phyloP scores from a whole-genome alignment of 2,113 vertebrate genomes.

The Coturnix japonica region DNA sequence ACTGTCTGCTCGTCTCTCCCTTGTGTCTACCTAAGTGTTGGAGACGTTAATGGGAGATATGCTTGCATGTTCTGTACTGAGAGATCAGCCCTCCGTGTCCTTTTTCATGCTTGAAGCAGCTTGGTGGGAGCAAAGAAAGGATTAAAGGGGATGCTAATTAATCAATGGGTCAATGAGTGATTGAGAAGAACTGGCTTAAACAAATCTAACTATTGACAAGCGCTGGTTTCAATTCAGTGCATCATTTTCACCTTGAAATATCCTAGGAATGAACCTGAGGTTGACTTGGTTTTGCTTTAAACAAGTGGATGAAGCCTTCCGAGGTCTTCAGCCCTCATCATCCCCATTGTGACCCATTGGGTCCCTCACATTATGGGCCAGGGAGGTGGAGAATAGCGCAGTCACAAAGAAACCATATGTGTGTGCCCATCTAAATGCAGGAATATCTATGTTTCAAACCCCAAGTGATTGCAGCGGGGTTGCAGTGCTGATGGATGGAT shows the following conservation, averaged over 20 bases:
- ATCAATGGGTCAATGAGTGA: accelerated
- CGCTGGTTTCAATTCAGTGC: not conserved
- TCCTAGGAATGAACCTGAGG: not conserved
- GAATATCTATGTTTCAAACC: not conserved
- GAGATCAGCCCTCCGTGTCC: not conserved
- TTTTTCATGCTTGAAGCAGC: not conserved
- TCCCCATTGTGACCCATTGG: accelerated
- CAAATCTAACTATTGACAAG: not conserved
- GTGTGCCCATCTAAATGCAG: accelerated
- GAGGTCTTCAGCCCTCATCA: not conserved
- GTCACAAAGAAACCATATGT: not conserved
- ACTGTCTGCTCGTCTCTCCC: slow-evolving; percentile 22
- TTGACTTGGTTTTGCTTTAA: not conserved
- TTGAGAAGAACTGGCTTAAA: accelerated
- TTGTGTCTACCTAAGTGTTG: not conserved
- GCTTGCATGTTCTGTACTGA: accelerated
- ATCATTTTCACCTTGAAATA: not conserved
- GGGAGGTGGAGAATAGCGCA: not conserved
- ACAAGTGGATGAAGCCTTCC: not conserved
- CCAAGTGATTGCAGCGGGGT: accelerated
- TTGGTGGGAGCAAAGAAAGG: not conserved
- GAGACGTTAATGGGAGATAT: not conserved
- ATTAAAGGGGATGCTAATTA: not conserved
- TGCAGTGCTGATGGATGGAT: not conserved
- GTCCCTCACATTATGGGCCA: accelerated